A percentile compares a stretch with the other conserved stretches of the same genome.
These are phyloP conservation scores for Thecophora atra DNA, from an alignment of 2,888 invertebrate species.

Conservation along the genomic window DNA sequence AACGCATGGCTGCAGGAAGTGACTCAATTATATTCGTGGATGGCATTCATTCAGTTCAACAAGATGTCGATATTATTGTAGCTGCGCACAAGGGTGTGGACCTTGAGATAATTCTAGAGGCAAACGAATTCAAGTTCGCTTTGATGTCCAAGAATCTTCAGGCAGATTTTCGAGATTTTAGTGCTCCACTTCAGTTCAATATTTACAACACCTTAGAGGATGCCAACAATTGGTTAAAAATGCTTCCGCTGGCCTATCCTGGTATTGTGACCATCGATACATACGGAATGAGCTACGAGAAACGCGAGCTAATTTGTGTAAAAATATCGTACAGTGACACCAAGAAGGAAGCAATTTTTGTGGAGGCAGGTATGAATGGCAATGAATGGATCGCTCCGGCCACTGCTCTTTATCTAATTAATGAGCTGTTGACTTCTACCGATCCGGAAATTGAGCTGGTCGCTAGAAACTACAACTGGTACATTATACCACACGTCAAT, in stretches of 20 bases:
- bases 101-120: slow-evolving; percentile 52
- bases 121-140: slow-evolving; percentile 64
- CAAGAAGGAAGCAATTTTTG: slow-evolving; percentile 70
- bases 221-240: slow-evolving; percentile 69
- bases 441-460: slow-evolving; percentile 67
- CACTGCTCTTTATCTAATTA: slow-evolving; percentile 58
- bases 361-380: slow-evolving; percentile 75
- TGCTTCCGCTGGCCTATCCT: slow-evolving; percentile 66
- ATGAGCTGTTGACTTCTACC: slow-evolving; percentile 71
- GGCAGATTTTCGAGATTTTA: background rate
- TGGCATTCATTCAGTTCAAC: slow-evolving; percentile 62
- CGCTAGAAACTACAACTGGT: slow-evolving; percentile 74
- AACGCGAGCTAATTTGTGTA: slow-evolving; percentile 66
- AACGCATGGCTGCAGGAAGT: slow-evolving; percentile 63
- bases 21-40: slow-evolving; percentile 68
- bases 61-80: slow-evolving; percentile 67
- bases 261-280: slow-evolving; percentile 67
- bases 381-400: slow-evolving; percentile 82
- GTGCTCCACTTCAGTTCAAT: background rate
- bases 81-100: slow-evolving; percentile 60
- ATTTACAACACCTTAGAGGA: slow-evolving; percentile 51
- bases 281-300: slow-evolving; percentile 63
- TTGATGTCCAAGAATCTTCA: slow-evolving; percentile 47
- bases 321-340: slow-evolving; percentile 70
- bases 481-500: slow-evolving; percentile 78